phyloP scores from a whole-genome alignment of 2,888 invertebrate genomes.

The Harpalus rufipes region DNA sequence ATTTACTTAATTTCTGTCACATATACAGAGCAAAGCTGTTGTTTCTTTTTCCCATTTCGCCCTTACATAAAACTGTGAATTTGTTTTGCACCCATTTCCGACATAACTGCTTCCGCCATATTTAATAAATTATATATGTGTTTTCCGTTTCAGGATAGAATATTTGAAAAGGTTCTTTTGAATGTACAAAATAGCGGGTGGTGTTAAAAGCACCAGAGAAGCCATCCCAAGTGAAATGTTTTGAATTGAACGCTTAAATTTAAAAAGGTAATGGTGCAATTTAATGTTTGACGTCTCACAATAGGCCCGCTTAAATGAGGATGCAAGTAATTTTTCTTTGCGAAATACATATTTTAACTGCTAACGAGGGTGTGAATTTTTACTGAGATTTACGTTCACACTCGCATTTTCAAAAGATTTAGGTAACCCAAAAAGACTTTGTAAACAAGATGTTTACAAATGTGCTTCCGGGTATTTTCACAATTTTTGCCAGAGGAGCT shows the following conservation, averaged over 20 bases:
- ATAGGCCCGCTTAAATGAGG: conserved; percentile 12
- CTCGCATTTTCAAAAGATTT: not conserved
- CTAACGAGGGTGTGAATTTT: not conserved
- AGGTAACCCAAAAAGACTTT: not conserved
- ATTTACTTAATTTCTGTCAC: no score
- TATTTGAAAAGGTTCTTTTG: conserved; percentile 47
- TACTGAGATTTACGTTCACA: not conserved
- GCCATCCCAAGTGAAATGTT: conserved; percentile 44
- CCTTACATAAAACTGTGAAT: not conserved
- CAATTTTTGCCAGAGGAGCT: not conserved
- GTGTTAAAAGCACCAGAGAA: conserved; percentile 4
- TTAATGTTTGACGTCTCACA: conserved; percentile 28
- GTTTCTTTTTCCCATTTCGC: no score
- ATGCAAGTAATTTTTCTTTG: not conserved
- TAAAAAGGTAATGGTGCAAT: conserved; percentile 39
- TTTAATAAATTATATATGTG: conserved; percentile 35
- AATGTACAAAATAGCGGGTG: conserved; percentile 18
- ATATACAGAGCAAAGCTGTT: no score
- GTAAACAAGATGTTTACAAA: conserved; percentile 6
- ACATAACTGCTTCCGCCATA: not conserved
- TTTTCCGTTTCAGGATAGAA: conserved; percentile 37
- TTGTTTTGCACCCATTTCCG: not conserved
- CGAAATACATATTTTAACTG: not conserved
- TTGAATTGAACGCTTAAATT: conserved; percentile 18
- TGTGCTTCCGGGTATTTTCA: not conserved